phyloP scores from a whole-genome alignment of 2,797 vertebrate genomes.

The Argya squamiceps region DNA sequence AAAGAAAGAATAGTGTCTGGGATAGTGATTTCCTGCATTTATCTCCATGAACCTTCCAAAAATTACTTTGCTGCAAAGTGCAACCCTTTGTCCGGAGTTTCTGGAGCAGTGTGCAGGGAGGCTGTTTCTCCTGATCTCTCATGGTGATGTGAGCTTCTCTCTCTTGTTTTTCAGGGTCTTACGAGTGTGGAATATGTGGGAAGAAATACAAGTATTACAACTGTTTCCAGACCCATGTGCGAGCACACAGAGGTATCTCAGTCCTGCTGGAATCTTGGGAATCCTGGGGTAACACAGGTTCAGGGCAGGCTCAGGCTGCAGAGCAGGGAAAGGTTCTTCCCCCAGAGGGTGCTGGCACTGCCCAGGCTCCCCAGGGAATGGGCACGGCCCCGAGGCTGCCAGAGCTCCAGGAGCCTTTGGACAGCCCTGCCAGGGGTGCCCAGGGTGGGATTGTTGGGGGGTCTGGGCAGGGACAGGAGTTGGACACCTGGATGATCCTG shows the following conservation, averaged over 20 bases:
- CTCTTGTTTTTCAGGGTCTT: slow-evolving; percentile 86
- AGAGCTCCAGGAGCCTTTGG: neutral
- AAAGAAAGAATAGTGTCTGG: slow-evolving; percentile 12
- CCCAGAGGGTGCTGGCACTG: neutral
- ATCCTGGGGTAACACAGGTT: neutral
- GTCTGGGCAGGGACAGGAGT: fast-evolving
- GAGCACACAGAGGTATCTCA: slow-evolving; percentile 92
- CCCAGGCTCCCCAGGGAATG: neutral
- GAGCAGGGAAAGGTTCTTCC: neutral
- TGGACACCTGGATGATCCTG: neutral
- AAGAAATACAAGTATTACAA: slow-evolving; percentile 99
- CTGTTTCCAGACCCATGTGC: slow-evolving; percentile 98
- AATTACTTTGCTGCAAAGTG: neutral
- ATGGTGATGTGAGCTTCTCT: slow-evolving; percentile 22
- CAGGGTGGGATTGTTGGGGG: fast-evolving
- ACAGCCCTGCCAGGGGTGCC: neutral
- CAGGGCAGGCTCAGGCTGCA: neutral
- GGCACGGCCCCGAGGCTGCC: neutral
- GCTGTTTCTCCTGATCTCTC: neutral
- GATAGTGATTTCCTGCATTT: slow-evolving; percentile 49
- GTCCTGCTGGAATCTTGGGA: neutral
- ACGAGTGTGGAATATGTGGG: slow-evolving; percentile 94
- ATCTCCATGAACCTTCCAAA: slow-evolving; percentile 21
- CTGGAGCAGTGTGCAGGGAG: neutral
- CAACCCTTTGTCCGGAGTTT: neutral